Percentiles rank a stretch among this genome's conserved stretches.
phyloP scores from a whole-genome alignment of 2,113 vertebrate genomes.

The Nibea albiflora region DNA sequence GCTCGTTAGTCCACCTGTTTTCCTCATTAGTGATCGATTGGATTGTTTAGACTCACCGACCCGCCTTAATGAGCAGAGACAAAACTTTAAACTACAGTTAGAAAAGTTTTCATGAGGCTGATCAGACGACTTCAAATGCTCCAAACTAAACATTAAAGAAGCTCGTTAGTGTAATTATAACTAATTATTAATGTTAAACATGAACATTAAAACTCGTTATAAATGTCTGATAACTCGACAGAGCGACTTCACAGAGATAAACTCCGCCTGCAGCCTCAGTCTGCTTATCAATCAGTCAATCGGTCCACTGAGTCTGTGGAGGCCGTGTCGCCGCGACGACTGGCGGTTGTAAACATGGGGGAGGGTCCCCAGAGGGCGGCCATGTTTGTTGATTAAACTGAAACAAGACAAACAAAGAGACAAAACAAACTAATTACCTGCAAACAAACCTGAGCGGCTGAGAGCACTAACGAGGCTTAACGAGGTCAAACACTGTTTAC shows the following conservation, averaged over 20 bases:
- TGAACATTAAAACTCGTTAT: no score
- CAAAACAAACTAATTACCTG: conserved; percentile 78
- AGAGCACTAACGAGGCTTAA: conserved; percentile 71
- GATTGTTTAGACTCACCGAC: conserved; percentile 43
- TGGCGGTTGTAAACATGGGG: conserved; percentile 5
- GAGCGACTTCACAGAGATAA: background rate
- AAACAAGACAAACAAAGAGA: conserved; percentile 72
- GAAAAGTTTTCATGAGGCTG: conserved; percentile 3
- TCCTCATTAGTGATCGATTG: conserved; percentile 40
- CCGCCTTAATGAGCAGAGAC: background rate
- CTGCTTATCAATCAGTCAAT: conserved; percentile 43
- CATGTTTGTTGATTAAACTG: conserved; percentile 67
- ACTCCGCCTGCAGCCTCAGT: conserved; percentile 1
- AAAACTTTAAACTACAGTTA: conserved; percentile 25
- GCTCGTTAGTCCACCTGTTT: conserved; percentile 56
- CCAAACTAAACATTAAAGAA: background rate
- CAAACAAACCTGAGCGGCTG: conserved; percentile 64
- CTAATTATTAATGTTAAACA: no score
- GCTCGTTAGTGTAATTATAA: no score
- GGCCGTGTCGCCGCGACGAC: conserved; percentile 28
- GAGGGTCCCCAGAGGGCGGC: background rate
- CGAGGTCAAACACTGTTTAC: conserved; percentile 64
- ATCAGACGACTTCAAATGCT: no score
- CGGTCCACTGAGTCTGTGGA: background rate
- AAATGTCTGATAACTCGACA: no score